Conservation (phyloP, 2,888 invertebrate genomes). For the Aleiodes alternator region DNA sequence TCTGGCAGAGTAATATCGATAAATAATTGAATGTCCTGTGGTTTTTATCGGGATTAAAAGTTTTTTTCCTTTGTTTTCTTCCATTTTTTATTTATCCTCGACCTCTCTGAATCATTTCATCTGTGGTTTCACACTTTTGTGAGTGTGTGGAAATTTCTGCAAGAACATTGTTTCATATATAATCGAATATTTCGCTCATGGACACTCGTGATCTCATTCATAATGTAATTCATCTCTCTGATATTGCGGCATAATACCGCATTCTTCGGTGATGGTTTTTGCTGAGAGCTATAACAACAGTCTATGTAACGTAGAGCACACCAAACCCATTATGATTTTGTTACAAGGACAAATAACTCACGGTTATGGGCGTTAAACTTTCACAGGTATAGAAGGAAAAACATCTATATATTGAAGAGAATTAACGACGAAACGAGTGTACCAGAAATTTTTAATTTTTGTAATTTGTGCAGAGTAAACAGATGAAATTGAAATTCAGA, state of each 20-base stretch:
- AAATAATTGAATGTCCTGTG: constrained; percentile 41
- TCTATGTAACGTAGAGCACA: not conserved
- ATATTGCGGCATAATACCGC: constrained; percentile 8
- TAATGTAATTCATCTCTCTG: not conserved
- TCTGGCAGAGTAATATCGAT: constrained; percentile 30
- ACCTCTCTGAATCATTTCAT: constrained; percentile 16
- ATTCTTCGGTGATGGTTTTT: constrained; percentile 17
- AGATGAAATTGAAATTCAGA: not conserved
- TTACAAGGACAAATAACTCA: constrained; percentile 29
- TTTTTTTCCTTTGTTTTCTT: not conserved
- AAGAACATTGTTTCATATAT: not conserved
- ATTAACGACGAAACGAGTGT: not conserved
- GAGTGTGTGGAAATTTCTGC: not conserved
- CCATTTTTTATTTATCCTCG: not conserved
- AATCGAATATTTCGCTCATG: not conserved
- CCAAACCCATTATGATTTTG: constrained; percentile 36
- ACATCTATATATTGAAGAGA: not conserved
- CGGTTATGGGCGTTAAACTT: constrained; percentile 13
- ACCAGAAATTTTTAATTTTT: not conserved
- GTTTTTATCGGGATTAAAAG: constrained; percentile 36
- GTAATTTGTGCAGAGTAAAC: not conserved
- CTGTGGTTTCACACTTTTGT: constrained; percentile 15
- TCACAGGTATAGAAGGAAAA: constrained; percentile 1
- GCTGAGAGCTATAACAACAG: not conserved
- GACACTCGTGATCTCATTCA: not conserved